phyloP scores from a whole-genome alignment of 2,888 invertebrate species.

The Timema podura region DNA sequence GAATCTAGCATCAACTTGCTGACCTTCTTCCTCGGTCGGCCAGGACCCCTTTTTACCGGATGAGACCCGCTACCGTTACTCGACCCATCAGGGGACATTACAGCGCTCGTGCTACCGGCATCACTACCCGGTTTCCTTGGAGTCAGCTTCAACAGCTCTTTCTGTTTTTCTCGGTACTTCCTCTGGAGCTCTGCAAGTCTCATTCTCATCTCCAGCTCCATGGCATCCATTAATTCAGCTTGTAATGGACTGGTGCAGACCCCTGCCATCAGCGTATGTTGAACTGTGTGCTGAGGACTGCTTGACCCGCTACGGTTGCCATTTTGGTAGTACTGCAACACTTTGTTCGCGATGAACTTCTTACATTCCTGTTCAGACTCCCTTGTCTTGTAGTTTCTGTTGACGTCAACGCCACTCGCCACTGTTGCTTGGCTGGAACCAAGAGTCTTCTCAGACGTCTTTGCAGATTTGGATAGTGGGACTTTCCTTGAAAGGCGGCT shows the following conservation, averaged over 20 bases:
- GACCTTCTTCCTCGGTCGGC: constrained; percentile 48
- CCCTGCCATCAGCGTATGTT: not conserved
- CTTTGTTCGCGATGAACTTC: constrained; percentile 41
- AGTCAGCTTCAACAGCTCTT: constrained; percentile 69
- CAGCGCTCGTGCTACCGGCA: not conserved
- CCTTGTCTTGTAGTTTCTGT: constrained; percentile 37
- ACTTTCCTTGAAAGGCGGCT: not conserved
- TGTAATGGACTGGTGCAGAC: constrained; percentile 24
- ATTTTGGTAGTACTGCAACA: constrained; percentile 35
- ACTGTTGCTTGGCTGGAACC: not conserved
- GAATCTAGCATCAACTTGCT: constrained; percentile 23
- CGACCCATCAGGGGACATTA: constrained; percentile 5
- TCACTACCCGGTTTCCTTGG: constrained; percentile 47
- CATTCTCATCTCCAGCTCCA: constrained; percentile 78
- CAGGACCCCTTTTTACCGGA: constrained; percentile 45
- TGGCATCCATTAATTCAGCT: constrained; percentile 55
- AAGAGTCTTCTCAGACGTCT: not conserved
- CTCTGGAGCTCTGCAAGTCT: constrained; percentile 75
- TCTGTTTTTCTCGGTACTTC: constrained; percentile 78
- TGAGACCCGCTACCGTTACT: constrained; percentile 14
- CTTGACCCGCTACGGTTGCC: constrained; percentile 25
- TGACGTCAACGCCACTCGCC: constrained; percentile 31
- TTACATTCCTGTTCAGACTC: constrained; percentile 38
- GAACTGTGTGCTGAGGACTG: constrained; percentile 25
- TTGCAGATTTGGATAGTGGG: not conserved